Conservation (phyloP, 2,888 invertebrate species). For the Ormia ochracea region DNA sequence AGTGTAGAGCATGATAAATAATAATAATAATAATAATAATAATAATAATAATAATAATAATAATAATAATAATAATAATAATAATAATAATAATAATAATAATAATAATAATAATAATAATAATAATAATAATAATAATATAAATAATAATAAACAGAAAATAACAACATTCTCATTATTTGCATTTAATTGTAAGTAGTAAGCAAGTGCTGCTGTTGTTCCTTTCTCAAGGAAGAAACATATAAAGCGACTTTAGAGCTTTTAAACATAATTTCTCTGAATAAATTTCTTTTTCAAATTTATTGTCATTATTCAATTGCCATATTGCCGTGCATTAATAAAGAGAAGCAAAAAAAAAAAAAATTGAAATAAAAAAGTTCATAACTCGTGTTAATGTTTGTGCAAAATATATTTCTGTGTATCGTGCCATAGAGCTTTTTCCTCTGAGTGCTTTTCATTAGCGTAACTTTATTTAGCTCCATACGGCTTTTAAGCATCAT, state of each 20-base stretch:
- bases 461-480: conserved; percentile 30
- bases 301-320: too few species aligned
- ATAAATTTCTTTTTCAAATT: background rate
- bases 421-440: background rate
- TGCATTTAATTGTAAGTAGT: background rate
- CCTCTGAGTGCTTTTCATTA: conserved; percentile 29
- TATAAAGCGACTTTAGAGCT: background rate
- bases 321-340: too few species aligned
- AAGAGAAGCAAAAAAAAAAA: too few species aligned
- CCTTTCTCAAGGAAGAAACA: background rate
- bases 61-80: background rate
- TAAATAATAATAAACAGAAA: background rate
- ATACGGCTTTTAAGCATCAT: background rate
- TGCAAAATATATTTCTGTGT: background rate
- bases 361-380: background rate
- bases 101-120: background rate
- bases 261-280: background rate
- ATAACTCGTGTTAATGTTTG: background rate
- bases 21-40: background rate
- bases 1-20: background rate
- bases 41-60: background rate
- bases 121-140: background rate
- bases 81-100: background rate
- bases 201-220: background rate
- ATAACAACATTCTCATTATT: too few species aligned